Evolutionary conservation across 2,888 invertebrate genomes (phyloP), one percentile per base, ranked within the genome.

Genomic region (Dasysyrphus albostriatus): DNA sequence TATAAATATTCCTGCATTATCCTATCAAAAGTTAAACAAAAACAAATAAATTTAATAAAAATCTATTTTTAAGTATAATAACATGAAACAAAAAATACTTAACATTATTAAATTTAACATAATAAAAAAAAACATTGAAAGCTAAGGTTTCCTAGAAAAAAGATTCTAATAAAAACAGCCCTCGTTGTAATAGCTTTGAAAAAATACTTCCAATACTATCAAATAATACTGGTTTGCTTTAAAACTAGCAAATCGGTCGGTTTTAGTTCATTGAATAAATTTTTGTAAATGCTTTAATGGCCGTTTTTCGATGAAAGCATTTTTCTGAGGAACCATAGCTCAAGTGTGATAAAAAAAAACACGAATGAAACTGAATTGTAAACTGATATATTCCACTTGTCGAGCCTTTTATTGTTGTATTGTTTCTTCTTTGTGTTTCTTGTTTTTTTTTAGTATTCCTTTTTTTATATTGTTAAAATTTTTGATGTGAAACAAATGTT

Each of bases 1-100:
- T 67, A 73, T 85, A 51, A 49, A 69, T 73, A 77, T 85, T 85
- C 77, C 85, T 82, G 85, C 73, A 85, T 77, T 73, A 73, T 85
- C 77, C 76, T 85, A 76, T 59, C 34, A 54, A 77, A 63, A 72
- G n/a, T 56, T 70, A 19, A 77, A 79, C 14, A 72, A 76, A 61
- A 59, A 32, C 16, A 32, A 70, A 67, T 29, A 42, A 54, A 19
- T n/a, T 8, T 39, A 51, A 16, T n/a, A 56, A 56, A 51, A 83
- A 56, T 56, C 16, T 83, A 61, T 63, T 61, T 85, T 81, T 81
- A 77, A 77, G 74, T 77, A 54, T 70, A 77, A 16, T 39, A 61
- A 7, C 37, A 29, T 47, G 61, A 8, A 42, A 54, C n/a, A n/a
- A 63, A 59, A 54, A 75, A 32, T 51, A 44, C 29, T 67, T 39